These are phyloP conservation scores for Pentamera pediparva DNA, from an alignment of 53 echinoderm and acorn worm species.

Conservation along the genomic window DNA sequence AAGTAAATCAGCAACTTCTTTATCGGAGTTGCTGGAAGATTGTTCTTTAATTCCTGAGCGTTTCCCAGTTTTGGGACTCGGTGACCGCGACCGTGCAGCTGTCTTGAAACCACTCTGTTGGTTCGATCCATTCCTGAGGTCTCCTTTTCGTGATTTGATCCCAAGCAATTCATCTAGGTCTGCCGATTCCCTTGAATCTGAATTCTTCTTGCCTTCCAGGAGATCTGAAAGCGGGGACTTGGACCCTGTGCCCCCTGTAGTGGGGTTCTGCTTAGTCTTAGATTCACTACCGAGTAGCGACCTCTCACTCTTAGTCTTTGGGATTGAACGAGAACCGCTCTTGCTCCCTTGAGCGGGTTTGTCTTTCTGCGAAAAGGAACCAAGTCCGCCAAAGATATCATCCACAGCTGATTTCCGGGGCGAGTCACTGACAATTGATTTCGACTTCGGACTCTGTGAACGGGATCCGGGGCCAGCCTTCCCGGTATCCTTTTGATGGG, in stretches of 20 bases:
- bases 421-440: not conserved
- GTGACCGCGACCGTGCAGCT: conserved; percentile 1
- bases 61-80: conserved; percentile 13
- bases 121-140: not conserved
- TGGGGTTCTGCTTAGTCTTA: not conserved
- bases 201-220: not conserved
- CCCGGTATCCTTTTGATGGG: not conserved
- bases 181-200: conserved; percentile 28
- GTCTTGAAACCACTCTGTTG: not conserved
- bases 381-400: too few relatives aligned
- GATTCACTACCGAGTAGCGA: too few relatives aligned
- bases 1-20: conserved; percentile 27
- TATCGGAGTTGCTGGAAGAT: conserved; percentile 17
- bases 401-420: too few relatives aligned
- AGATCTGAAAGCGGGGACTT: conserved; percentile 24
- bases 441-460: not conserved
- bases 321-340: conserved; percentile 3
- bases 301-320: not conserved
- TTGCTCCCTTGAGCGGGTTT: not conserved
- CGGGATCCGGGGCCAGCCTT: too few relatives aligned
- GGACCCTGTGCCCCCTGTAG: not conserved
- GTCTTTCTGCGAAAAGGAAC: too few relatives aligned
- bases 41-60: not conserved
- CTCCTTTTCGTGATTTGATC: conserved; percentile 32
- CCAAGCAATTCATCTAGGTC: conserved; percentile 53